Evolutionary conservation across 2,888 invertebrate genomes (phyloP).

Genomic region (Eupelmus urozonus): DNA sequence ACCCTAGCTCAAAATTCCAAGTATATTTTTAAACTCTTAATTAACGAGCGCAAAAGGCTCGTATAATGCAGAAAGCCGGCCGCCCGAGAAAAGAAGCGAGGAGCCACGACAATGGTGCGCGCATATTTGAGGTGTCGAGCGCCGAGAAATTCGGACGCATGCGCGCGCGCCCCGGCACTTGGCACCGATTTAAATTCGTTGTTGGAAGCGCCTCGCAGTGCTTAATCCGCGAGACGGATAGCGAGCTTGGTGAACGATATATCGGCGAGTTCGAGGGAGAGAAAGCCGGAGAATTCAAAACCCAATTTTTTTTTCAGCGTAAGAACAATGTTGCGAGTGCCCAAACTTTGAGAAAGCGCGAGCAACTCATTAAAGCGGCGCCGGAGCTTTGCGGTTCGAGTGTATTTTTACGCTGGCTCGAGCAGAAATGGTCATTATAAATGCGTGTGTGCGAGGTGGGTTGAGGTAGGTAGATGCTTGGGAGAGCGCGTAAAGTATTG

Average conservation of each 20-base stretch:
- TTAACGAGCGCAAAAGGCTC: conserved; percentile 43
- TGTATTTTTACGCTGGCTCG: background rate
- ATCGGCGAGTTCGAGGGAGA: conserved; percentile 45
- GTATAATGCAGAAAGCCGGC: conserved; percentile 44
- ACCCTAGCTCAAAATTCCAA: background rate
- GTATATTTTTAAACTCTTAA: conserved; percentile 44
- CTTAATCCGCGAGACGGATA: background rate
- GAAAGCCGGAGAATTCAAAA: conserved; percentile 12
- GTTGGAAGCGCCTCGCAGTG: background rate
- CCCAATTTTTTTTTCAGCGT: conserved; percentile 70
- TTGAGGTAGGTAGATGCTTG: background rate
- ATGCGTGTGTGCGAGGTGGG: background rate
- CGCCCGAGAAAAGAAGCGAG: conserved; percentile 12
- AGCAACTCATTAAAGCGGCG: conserved; percentile 75
- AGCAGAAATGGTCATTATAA: conserved; percentile 21
- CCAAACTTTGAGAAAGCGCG: conserved; percentile 74
- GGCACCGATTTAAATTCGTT: conserved; percentile 39
- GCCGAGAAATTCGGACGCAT: background rate
- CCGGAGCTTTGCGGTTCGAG: background rate
- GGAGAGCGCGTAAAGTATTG: background rate
- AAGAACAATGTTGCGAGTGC: background rate
- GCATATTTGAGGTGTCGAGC: background rate
- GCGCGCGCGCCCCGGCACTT: conserved; percentile 15
- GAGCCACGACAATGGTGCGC: conserved; percentile 27
- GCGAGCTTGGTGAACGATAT: conserved; percentile 8